Base-by-base conservation (phyloP, 2,113 vertebrate species). In the Esox niger region DNA sequence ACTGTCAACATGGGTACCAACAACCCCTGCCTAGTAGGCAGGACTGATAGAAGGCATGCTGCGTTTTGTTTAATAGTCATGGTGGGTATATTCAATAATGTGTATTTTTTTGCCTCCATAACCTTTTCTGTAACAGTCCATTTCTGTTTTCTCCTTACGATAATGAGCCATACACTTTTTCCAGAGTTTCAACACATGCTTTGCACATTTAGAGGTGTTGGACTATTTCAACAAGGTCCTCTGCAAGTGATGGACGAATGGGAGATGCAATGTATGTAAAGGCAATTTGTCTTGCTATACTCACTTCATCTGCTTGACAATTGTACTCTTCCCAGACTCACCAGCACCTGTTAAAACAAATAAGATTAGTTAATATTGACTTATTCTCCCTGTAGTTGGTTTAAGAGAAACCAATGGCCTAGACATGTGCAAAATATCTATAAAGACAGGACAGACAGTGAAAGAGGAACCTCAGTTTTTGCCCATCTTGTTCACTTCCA, bases 261-360 rank as follows among this genome's bases (percentile, higher is more conserved):
- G 27, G 47, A 49, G 17, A 49, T 20, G 13, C 17, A 61, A 32
- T 33, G 31, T 4, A 3, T 11, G n/a, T n/a, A n/a, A n/a, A n/a
- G n/a, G n/a, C n/a, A n/a, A n/a, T 59, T 59, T 59, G 29, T 29
- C 6, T 20, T 43, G 31, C 68, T 29, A 49, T 49, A 95, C 96
- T 97, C 82, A 98, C 96, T 98, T 98, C 95, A 98, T 98, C 85
- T 98, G 96, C 88, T 98, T 98, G 81, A 98, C 94, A 29, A 98
- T 97, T 69, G 96, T 98, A 88, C 95, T 98, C 79, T 97, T 98
- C 26, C 96, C 96, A 20, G 96, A 98, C 80, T 98, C 96, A 65
- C 96, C 96, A 79, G 96, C 95, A 68, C 95, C 96, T 98, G 82
- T 32, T 61, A 9, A 20, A 35, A 61, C 30, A 61, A 61, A 23